Percentiles rank a stretch among this genome's conserved stretches.
These are phyloP conservation scores for Cordilura impudica DNA, from an alignment of 2,888 invertebrate species.

Conservation along the genomic window DNA sequence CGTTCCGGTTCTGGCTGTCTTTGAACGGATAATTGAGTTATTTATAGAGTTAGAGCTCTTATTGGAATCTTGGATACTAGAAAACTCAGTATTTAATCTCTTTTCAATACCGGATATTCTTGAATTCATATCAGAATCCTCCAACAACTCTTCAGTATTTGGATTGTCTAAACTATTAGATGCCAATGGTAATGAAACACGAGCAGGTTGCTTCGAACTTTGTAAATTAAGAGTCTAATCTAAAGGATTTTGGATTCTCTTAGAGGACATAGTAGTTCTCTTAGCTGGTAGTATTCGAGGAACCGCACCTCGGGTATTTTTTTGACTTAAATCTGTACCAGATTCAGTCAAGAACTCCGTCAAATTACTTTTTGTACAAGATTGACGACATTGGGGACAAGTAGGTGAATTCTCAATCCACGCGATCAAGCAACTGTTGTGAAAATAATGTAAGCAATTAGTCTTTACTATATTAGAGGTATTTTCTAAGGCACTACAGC, in stretches of 20 bases:
- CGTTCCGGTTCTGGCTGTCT: background rate
- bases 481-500: too few species aligned
- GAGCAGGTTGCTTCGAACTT: background rate
- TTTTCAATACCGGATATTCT: background rate
- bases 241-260: background rate
- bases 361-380: background rate
- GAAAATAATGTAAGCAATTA: too few species aligned
- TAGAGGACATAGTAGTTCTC: conserved; percentile 5
- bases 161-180: background rate
- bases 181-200: background rate
- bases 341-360: background rate
- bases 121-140: background rate
- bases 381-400: background rate
- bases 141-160: too few species aligned
- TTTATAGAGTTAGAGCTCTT: conserved; percentile 13
- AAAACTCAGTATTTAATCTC: conserved; percentile 7
- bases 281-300: conserved; percentile 3
- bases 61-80: conserved; percentile 12
- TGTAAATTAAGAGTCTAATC: conserved; percentile 3
- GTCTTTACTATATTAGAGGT: too few species aligned
- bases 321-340: background rate
- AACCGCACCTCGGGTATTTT: background rate
- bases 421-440: too few species aligned
- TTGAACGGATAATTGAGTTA: background rate
- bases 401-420: too few species aligned